A percentile compares a stretch with the other conserved stretches of the same genome.
Conservation (phyloP, 1,140 invertebrate species). For the Psilanteris sp. region DNA sequence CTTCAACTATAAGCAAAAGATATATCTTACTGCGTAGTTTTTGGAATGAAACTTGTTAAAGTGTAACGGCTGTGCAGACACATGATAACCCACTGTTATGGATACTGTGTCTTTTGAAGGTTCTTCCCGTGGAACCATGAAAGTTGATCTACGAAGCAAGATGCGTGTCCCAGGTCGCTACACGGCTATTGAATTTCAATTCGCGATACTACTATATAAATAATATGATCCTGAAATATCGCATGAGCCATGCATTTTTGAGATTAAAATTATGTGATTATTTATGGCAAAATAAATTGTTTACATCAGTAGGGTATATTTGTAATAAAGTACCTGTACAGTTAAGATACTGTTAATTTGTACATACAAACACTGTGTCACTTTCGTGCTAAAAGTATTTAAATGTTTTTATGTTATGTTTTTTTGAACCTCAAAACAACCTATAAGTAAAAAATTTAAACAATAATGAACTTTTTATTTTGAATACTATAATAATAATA, state of each 20-base stretch:
- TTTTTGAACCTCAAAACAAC: too few relatives aligned
- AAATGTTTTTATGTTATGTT: too few relatives aligned
- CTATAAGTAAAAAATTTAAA: too few relatives aligned
- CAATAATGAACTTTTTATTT: too few relatives aligned
- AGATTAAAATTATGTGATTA: conserved; percentile 22
- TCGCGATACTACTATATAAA: conserved; percentile 70
- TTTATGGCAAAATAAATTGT: conserved; percentile 19
- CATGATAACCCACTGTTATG: conserved; percentile 58
- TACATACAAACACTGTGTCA: too few relatives aligned
- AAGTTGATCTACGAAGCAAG: conserved; percentile 67
- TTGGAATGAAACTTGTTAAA: conserved; percentile 7
- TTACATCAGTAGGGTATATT: too few relatives aligned
- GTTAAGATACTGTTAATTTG: too few relatives aligned
- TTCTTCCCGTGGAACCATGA: conserved; percentile 65
- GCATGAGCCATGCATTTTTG: conserved; percentile 41
- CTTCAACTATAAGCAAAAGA: too few relatives aligned
- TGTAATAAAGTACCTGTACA: too few relatives aligned
- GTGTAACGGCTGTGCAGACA: conserved; percentile 28
- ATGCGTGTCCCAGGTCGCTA: conserved; percentile 66
- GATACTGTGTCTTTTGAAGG: conserved; percentile 57
- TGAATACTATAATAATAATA: too few relatives aligned
- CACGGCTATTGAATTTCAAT: conserved; percentile 72
- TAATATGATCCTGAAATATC: conserved; percentile 69
- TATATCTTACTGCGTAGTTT: conserved; percentile 12
- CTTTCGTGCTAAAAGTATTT: too few relatives aligned